These are phyloP conservation scores for Arothron firmamentum DNA, from an alignment of 2,113 vertebrate species.

Conservation along the genomic window DNA sequence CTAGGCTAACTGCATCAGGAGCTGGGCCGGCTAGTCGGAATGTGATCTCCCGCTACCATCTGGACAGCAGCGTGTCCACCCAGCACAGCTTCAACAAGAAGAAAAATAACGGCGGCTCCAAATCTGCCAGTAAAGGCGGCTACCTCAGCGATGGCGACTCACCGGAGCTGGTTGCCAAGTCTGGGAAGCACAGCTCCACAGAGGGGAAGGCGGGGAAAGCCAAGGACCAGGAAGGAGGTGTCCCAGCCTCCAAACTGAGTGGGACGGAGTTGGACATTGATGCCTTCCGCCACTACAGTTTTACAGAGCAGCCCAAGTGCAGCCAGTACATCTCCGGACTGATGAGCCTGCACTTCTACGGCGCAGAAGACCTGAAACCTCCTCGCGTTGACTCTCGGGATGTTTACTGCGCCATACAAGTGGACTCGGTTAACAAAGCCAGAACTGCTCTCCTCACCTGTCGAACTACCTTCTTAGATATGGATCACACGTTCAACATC, in stretches of 20 bases:
- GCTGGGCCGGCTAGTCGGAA: slow-evolving; percentile 82
- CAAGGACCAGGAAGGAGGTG: slow-evolving; percentile 60
- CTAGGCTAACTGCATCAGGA: slow-evolving; percentile 72
- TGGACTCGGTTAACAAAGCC: slow-evolving; percentile 95
- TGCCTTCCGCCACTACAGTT: slow-evolving; percentile 93
- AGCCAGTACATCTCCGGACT: slow-evolving; percentile 92
- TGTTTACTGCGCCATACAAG: slow-evolving; percentile 97
- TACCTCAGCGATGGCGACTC: slow-evolving; percentile 98
- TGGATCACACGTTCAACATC: slow-evolving; percentile 99
- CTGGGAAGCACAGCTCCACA: slow-evolving; percentile 79
- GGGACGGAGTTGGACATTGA: slow-evolving; percentile 87
- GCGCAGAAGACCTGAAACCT: slow-evolving; percentile 95
- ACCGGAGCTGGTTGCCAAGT: slow-evolving; percentile 90
- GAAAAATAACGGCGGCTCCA: slow-evolving; percentile 78
- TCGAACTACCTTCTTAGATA: slow-evolving; percentile 88
- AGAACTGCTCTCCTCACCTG: slow-evolving; percentile 93
- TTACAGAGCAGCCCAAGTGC: slow-evolving; percentile 93
- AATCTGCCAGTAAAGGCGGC: slow-evolving; percentile 90
- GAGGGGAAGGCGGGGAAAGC: slow-evolving; percentile 77
- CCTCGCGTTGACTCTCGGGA: slow-evolving; percentile 91
- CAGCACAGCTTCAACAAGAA: slow-evolving; percentile 86
- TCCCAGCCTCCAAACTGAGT: slow-evolving; percentile 68
- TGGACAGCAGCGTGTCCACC: slow-evolving; percentile 92
- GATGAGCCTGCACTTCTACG: slow-evolving; percentile 96
- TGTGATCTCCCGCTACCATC: slow-evolving; percentile 96